Evolutionary conservation across 2,888 invertebrate genomes (phyloP).

Genomic region (Drosophila anomelani): DNA sequence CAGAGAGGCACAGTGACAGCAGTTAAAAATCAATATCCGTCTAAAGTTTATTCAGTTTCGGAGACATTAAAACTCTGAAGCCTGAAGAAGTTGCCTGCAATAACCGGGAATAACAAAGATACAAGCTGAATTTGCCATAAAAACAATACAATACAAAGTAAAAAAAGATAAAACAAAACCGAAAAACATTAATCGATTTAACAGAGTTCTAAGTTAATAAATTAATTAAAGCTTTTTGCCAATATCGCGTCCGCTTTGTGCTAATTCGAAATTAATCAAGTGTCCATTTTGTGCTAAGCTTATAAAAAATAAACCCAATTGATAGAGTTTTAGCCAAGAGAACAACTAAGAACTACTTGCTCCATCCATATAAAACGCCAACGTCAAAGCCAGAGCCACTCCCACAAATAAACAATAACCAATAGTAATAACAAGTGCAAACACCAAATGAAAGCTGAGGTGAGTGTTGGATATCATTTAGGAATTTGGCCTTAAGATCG

Average conservation of each 20-base stretch:
- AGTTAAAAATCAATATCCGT: constrained; percentile 84
- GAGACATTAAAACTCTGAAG: constrained; percentile 41
- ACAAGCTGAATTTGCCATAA: constrained; percentile 4
- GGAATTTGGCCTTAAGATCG: constrained; percentile 11
- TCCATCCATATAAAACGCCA: constrained; percentile 37
- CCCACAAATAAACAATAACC: background rate
- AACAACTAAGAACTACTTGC: constrained; percentile 30
- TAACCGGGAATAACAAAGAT: constrained; percentile 25
- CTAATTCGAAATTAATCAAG: constrained; percentile 24
- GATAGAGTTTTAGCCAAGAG: constrained; percentile 7
- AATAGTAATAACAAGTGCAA: constrained; percentile 7
- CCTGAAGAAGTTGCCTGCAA: constrained; percentile 53
- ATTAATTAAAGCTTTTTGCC: constrained; percentile 50
- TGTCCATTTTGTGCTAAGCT: constrained; percentile 45
- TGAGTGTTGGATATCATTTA: constrained; percentile 11
- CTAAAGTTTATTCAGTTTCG: constrained; percentile 85
- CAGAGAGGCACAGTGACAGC: constrained; percentile 30
- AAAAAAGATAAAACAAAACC: background rate
- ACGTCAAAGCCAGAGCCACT: constrained; percentile 1
- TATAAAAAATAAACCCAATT: background rate
- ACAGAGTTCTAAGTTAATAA: constrained; percentile 18
- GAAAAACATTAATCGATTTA: constrained; percentile 5
- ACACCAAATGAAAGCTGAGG: constrained; percentile 5
- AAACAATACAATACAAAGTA: background rate
- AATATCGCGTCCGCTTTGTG: constrained; percentile 57